These are phyloP conservation scores for Dasyurus viverrinus DNA, from an alignment of 2,113 vertebrate species.

Conservation along the genomic window DNA sequence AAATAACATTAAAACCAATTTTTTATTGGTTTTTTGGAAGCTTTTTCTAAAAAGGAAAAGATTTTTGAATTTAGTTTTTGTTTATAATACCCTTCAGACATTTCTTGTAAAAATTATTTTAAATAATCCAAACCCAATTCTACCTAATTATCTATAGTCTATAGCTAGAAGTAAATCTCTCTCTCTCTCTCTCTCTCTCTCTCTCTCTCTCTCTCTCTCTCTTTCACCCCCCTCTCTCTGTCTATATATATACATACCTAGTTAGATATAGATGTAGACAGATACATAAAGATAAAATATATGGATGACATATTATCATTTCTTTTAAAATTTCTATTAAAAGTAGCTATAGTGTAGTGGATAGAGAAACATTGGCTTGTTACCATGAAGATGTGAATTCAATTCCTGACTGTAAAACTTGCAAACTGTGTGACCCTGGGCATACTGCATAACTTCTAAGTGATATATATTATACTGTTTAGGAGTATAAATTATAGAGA, in stretches of 20 bases:
- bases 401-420: background rate
- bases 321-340: background rate
- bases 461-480: background rate
- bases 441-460: background rate
- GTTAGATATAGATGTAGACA: too few species aligned
- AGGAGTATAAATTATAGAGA: background rate
- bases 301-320: background rate
- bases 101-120: background rate
- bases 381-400: background rate
- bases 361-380: too few species aligned
- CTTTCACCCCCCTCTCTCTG: too few species aligned
- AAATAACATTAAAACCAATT: background rate
- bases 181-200: too few species aligned
- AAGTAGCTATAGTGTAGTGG: background rate
- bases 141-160: background rate
- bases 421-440: background rate
- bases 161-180: background rate
- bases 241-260: too few species aligned
- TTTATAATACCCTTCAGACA: background rate
- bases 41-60: background rate
- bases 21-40: background rate
- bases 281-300: background rate
- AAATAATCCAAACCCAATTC: background rate
- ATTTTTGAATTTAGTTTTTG: background rate
- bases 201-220: too few species aligned